Percentiles rank a stretch among this genome's conserved stretches.
Evolutionary conservation across 2,888 invertebrate genomes (phyloP).

Genomic region (Pseudeuparius sepicola): DNA sequence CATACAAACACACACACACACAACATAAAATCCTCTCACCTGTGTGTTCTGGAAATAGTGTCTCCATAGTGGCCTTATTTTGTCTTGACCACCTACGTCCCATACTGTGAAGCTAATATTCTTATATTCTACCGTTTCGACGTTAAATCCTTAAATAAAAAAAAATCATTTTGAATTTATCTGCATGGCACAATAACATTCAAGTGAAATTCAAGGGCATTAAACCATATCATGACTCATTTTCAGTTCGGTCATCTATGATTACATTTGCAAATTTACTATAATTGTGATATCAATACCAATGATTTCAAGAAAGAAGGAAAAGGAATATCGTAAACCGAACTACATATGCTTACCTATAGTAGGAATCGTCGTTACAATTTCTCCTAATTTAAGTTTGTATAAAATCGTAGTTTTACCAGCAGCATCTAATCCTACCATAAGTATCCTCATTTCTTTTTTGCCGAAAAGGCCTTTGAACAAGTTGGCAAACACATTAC

Average conservation of each 20-base stretch:
- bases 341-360: conserved; percentile 65
- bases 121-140: conserved; percentile 98
- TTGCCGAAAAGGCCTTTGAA: conserved; percentile 99
- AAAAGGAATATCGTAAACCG: too few species aligned
- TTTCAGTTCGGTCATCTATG: too few species aligned
- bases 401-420: conserved; percentile 99
- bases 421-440: conserved; percentile 98
- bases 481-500: conserved; percentile 93
- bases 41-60: conserved; percentile 98
- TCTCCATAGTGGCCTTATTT: conserved; percentile 96
- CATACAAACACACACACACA: too few species aligned
- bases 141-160: conserved; percentile 75
- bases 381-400: conserved; percentile 99
- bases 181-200: too few species aligned
- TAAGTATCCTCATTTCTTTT: conserved; percentile 99
- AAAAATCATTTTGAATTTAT: too few species aligned
- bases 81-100: conserved; percentile 97
- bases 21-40: too few species aligned
- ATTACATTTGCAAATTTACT: too few species aligned
- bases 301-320: too few species aligned
- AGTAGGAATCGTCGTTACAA: conserved; percentile 99
- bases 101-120: conserved; percentile 98
- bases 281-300: too few species aligned
- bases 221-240: conserved; percentile 23
- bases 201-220: conserved; percentile 22